Conservation (phyloP, 2,797 vertebrate species). For the Geotrypetes seraphini region DNA sequence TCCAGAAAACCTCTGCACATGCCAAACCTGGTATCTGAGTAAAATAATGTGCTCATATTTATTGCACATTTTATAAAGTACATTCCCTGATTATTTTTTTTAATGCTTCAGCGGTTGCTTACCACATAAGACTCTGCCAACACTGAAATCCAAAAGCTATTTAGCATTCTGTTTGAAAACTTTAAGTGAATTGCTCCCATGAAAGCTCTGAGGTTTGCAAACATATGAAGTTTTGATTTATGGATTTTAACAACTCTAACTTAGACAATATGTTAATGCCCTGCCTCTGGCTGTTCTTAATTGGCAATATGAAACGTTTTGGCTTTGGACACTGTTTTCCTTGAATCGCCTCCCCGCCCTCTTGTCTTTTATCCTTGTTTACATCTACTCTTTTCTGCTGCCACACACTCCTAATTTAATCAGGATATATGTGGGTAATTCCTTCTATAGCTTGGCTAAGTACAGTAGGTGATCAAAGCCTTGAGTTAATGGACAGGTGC, state of each 20-base stretch:
- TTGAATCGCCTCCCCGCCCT: too few relatives aligned
- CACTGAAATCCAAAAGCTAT: too few relatives aligned
- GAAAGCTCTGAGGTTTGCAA: neutral
- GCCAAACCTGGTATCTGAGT: too few relatives aligned
- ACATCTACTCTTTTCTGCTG: constrained; percentile 10
- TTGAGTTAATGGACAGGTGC: constrained; percentile 18
- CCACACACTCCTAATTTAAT: constrained; percentile 18
- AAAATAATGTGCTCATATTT: too few relatives aligned
- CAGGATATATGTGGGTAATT: constrained; percentile 18
- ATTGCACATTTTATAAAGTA: too few relatives aligned
- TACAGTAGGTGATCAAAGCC: constrained; percentile 25
- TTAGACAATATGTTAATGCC: constrained; percentile 1
- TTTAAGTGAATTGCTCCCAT: constrained; percentile 1
- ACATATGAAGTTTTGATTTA: neutral
- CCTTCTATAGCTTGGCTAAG: constrained; percentile 14
- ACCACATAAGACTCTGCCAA: constrained; percentile 2
- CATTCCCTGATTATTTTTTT: neutral
- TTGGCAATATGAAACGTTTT: constrained; percentile 4
- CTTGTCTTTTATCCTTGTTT: constrained; percentile 24
- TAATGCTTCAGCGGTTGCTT: constrained; percentile 1
- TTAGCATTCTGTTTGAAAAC: too few relatives aligned
- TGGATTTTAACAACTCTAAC: constrained; percentile 20
- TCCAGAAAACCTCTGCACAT: too few relatives aligned
- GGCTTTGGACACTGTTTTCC: constrained; percentile 4
- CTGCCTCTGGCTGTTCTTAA: constrained; percentile 10